Evolutionary conservation across 2,888 invertebrate genomes (phyloP), one percentile per base, ranked within the genome.

Genomic region (Pammene fasciana): DNA sequence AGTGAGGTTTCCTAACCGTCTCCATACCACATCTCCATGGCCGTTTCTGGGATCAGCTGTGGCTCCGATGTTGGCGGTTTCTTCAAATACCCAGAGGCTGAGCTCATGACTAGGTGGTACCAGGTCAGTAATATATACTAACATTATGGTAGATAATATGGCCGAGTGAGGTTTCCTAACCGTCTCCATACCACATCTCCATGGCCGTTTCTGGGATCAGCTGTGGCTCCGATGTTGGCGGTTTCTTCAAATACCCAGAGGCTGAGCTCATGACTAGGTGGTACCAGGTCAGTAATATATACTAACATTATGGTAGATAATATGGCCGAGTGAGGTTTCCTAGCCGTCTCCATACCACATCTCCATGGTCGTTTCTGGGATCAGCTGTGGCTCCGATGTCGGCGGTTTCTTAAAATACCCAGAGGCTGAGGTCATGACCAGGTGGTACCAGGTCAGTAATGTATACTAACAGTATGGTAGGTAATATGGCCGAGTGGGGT

Each of bases 21-120:
- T 96, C 97, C 0, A 94, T 97, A 59, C 98, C 99, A 99, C 78
- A 91, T 99, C 2, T 96, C 97, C 0, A 93, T 99, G 60, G 95
- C 96, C 0, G 89, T 97, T 0, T 94, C 96, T 8, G 99, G 99
- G 0, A 94, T 99, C 75, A 97, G 97, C 8, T 98, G 94, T 79
- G 99, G 99, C 5, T 98, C 99, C 10, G 99, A 99, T 89, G 95
- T 99, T 34, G 99, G 99, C 7, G 99, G 99, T 0, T 99, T 99
- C 94, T 99, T 99, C 93, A 96, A 96, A 74, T 98, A 99, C 88
- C 99, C 99, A 0, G 98, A 99, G 75, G 86, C 94, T 0, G 98
- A 99, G 85, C 94, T 99, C 48, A 94, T 99, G 80, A 94, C 97
- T 26, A 94, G 99, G 71, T 99, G 99, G 99, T 99, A 99, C 85